Evolutionary conservation across 2,888 invertebrate genomes (phyloP).

Genomic region (Sialis fuliginosa): DNA sequence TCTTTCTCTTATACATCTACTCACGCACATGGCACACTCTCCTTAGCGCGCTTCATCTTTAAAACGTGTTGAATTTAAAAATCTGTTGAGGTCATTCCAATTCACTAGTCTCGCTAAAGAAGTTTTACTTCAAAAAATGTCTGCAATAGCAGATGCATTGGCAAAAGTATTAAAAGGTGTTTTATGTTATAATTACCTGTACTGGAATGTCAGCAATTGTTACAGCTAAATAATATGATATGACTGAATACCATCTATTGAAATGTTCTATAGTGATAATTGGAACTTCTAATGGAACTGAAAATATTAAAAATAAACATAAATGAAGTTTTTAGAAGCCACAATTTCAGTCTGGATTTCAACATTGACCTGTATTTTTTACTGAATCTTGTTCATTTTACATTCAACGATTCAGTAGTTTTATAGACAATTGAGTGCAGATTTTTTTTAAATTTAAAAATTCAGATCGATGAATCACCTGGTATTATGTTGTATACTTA

Average conservation of each 20-base stretch:
- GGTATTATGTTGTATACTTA: slow-evolving; percentile 34
- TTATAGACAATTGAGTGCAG: not conserved
- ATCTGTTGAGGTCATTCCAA: no score
- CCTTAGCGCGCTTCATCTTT: no score
- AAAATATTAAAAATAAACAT: slow-evolving; percentile 11
- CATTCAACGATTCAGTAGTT: not conserved
- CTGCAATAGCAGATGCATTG: no score
- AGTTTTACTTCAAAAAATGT: no score
- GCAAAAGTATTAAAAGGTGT: no score
- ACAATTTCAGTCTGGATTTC: not conserved
- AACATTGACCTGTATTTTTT: not conserved
- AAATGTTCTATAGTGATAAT: slow-evolving; percentile 69
- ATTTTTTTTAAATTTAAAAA: slow-evolving; percentile 1
- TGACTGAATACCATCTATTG: slow-evolving; percentile 78
- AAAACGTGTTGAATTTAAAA: no score
- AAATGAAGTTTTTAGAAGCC: slow-evolving; percentile 3
- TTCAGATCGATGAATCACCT: not conserved
- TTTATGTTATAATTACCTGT: slow-evolving; percentile 28
- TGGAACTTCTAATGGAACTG: slow-evolving; percentile 72
- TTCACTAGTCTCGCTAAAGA: no score
- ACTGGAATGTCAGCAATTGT: slow-evolving; percentile 67
- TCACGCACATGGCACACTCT: no score
- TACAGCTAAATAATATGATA: slow-evolving; percentile 65
- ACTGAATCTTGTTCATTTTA: not conserved
- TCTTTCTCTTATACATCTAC: no score